Evolutionary conservation across 1,140 invertebrate genomes (phyloP).

Genomic region (Sminthurinus signatus): DNA sequence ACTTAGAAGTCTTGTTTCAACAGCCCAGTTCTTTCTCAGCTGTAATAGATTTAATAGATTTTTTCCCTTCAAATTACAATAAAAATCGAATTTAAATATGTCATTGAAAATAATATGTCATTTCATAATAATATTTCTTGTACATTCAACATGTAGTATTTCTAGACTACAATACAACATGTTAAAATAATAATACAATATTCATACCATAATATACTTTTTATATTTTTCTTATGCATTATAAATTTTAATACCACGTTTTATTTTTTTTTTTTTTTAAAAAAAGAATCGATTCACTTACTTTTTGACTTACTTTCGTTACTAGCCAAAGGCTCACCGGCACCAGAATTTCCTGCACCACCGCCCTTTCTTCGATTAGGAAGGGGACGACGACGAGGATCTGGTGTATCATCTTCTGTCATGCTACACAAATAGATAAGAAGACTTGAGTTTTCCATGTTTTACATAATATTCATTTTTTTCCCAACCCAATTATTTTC

Average conservation of each 20-base stretch:
- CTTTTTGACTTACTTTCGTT: too few relatives aligned
- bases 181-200: too few relatives aligned
- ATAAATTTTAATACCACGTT: neutral
- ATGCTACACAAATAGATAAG: conserved; percentile 11
- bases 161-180: too few relatives aligned
- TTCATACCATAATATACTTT: too few relatives aligned
- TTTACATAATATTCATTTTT: too few relatives aligned
- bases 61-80: too few relatives aligned
- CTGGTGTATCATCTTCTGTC: conserved; percentile 20
- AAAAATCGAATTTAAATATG: neutral
- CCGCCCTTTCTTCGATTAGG: conserved; percentile 16
- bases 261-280: neutral
- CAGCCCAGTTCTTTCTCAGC: conserved; percentile 6
- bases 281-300: neutral
- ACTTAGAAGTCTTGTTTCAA: conserved; percentile 10
- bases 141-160: neutral
- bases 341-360: conserved; percentile 24
- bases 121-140: neutral
- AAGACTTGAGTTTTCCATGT: too few relatives aligned
- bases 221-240: neutral
- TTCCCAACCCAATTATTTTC: too few relatives aligned
- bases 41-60: too few relatives aligned
- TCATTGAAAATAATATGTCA: neutral
- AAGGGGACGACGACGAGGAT: conserved; percentile 21
- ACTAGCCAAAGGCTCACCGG: conserved; percentile 22